phyloP scores from a whole-genome alignment of 1,140 invertebrate species.

The Bombus cullumanus region DNA sequence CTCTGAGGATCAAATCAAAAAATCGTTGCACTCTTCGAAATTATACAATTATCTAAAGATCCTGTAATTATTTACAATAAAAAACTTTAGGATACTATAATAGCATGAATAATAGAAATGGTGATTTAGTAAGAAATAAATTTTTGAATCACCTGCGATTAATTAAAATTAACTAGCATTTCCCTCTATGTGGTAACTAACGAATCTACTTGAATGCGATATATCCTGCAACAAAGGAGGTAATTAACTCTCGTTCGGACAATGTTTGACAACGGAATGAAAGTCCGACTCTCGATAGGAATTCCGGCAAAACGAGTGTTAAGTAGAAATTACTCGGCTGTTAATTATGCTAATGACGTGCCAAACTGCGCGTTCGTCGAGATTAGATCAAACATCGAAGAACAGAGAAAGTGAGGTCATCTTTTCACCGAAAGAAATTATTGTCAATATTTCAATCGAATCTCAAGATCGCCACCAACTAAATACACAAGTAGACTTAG shows the following conservation, averaged over 20 bases:
- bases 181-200: background rate
- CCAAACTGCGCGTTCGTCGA: conserved; percentile 14
- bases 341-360: conserved; percentile 50
- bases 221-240: conserved; percentile 5
- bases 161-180: background rate
- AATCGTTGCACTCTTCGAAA: no score
- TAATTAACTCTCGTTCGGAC: conserved; percentile 8
- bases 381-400: conserved; percentile 29
- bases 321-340: conserved; percentile 45
- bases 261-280: conserved; percentile 40
- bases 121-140: background rate
- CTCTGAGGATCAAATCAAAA: no score
- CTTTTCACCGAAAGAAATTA: background rate
- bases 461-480: background rate
- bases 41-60: no score
- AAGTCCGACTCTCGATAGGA: conserved; percentile 16
- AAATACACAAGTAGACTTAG: no score
- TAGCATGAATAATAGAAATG: background rate
- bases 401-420: background rate
- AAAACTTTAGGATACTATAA: background rate
- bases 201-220: background rate
- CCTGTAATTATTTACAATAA: no score
- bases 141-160: background rate
- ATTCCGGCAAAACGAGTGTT: conserved; percentile 37
- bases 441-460: background rate